Percentiles rank a stretch among this genome's conserved stretches.
Conservation (phyloP, 2,113 vertebrate genomes). For the Aspidoscelis tigris region DNA sequence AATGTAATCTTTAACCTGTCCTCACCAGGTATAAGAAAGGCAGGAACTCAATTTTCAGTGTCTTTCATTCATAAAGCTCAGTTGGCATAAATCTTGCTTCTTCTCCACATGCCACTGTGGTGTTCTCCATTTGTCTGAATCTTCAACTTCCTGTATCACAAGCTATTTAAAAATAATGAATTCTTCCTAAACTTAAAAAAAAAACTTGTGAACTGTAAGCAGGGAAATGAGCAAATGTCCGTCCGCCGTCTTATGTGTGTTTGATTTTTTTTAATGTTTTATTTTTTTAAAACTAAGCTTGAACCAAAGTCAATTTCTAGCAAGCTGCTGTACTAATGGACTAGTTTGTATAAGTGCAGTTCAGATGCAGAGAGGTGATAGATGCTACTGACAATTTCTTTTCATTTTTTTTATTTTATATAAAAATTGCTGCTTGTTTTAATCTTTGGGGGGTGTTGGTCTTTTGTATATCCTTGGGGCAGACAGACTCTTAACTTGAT, state of each 20-base stretch:
- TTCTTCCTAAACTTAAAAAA: conserved; percentile 51
- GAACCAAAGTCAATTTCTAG: conserved; percentile 99
- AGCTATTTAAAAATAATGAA: conserved; percentile 64
- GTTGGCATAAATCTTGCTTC: conserved; percentile 68
- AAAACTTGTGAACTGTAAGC: conserved; percentile 81
- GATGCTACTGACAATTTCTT: conserved; percentile 90
- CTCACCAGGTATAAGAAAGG: conserved; percentile 49
- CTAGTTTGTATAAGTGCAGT: conserved; percentile 87
- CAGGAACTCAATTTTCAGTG: conserved; percentile 53
- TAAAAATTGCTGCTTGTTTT: conserved; percentile 86
- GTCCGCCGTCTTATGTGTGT: conserved; percentile 84
- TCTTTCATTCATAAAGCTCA: conserved; percentile 53
- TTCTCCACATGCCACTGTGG: conserved; percentile 35
- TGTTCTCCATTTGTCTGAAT: conserved; percentile 64
- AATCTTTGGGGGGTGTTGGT: conserved; percentile 70
- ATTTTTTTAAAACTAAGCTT: conserved; percentile 91
- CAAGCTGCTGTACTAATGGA: conserved; percentile 96
- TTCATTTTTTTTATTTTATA: conserved; percentile 80
- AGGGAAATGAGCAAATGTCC: conserved; percentile 84
- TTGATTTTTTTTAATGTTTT: conserved; percentile 74
- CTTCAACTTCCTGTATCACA: conserved; percentile 67
- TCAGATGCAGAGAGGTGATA: conserved; percentile 85
- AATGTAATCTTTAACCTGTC: conserved; percentile 63
- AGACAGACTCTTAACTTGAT: conserved; percentile 80
- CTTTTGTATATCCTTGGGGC: conserved; percentile 78